Evolutionary conservation across 2,888 invertebrate genomes (phyloP), one percentile per base, ranked within the genome.

Genomic region (Cyaniris semiargus): DNA sequence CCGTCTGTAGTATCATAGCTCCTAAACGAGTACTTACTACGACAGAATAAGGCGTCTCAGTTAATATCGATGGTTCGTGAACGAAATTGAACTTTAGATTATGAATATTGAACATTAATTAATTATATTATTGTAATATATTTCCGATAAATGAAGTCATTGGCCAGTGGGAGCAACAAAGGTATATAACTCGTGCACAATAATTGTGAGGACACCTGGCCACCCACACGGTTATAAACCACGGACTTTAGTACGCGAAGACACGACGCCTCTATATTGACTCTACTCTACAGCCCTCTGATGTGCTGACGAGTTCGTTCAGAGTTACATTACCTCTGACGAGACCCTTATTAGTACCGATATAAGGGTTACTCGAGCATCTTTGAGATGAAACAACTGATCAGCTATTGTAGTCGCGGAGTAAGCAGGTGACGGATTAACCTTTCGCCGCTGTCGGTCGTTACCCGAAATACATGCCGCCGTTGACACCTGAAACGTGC

Each of bases 351-450:
- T 58, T 21, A 44, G 0, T 18, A 58, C 1, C 21, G n/a, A 0
- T 21, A 21, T 58, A 58, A 8, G 21, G 58, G 21, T 53, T 53
- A 53, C 53, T 53, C 10, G 13, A 44, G 58, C 1, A 58, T 8
- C 58, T 58, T 21, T 15, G 53, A 53, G 53, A 53, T 53, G 18
- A 53, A 53, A 53, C 18, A 53, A 53, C 53, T 5, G 53, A 53
- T 18, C 15, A 18, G 53, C 53, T 53, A 58, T 8, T 58, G 66
- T 27, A 66, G 27, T 66, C 15, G 15, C 66, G 27, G 66, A 89
- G 89, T 90, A 89, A 89, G 82, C 90, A 91, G 90, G 91, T 92
- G 90, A 90, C 83, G 87, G 86, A 91, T 90, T 90, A 90, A 92
- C 91, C 89, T 89, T 88, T 90, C 88, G 85, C 44, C 79, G 27